Conservation (phyloP, 37 sponge, comb jelly and placozoan genomes). For the Sycon ciliatum region DNA sequence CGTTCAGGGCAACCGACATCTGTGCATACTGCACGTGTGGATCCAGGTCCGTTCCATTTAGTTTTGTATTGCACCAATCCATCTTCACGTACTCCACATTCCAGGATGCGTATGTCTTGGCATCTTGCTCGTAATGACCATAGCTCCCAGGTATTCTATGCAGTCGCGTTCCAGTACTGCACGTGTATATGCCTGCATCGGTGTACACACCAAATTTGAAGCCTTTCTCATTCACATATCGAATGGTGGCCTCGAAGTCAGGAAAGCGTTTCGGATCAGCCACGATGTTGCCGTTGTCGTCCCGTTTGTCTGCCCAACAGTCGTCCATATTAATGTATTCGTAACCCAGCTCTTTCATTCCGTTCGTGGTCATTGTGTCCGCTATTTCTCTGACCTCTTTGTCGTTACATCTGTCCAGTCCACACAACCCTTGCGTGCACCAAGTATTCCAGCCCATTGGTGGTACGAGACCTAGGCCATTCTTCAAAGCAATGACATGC, state of each 20-base stretch:
- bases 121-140: constrained; percentile 16
- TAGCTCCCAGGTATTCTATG: constrained; percentile 10
- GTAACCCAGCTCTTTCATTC: constrained; percentile 5
- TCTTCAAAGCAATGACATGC: too few species aligned
- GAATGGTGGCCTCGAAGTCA: background rate
- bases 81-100: background rate
- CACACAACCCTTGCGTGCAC: constrained; percentile 68
- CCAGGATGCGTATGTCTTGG: background rate
- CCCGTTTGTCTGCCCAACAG: constrained; percentile 13
- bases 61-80: background rate
- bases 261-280: constrained; percentile 1
- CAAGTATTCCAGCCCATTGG: constrained; percentile 88
- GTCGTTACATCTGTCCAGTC: background rate
- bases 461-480: constrained; percentile 52
- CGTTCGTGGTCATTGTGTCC: background rate
- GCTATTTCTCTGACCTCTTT: background rate
- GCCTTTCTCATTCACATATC: background rate
- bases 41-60: background rate
- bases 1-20: background rate
- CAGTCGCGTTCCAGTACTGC: background rate
- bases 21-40: background rate
- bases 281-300: background rate
- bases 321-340: background rate
- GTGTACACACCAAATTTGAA: constrained; percentile 5
- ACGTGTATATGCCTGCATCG: background rate